phyloP scores from a whole-genome alignment of 30 jellyfish, hydroid and myxozoan species.

The Phacellophora camtschatica region DNA sequence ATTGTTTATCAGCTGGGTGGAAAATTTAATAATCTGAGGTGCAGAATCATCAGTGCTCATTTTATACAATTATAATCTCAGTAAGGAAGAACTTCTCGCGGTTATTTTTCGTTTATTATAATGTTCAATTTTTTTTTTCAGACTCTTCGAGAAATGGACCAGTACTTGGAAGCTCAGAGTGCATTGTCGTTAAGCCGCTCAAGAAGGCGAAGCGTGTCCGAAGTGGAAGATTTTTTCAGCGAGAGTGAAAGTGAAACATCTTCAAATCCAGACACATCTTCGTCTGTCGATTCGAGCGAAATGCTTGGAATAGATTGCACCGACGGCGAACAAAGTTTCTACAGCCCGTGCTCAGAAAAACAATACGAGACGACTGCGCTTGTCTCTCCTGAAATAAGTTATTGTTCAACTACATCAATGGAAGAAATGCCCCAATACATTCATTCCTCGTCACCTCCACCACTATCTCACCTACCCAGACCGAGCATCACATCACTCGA shows the following conservation, averaged over 20 bases:
- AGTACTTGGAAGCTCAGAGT: constrained; percentile 74
- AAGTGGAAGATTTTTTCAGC: constrained; percentile 90
- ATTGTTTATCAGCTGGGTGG: too few species aligned
- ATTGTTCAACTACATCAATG: constrained; percentile 25
- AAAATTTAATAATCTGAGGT: too few species aligned
- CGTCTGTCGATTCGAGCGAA: constrained; percentile 75
- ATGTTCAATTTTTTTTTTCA: constrained; percentile 24
- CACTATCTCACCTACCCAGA: constrained; percentile 54
- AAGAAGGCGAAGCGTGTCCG: constrained; percentile 77
- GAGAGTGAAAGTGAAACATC: constrained; percentile 96
- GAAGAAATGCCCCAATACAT: constrained; percentile 19
- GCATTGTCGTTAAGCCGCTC: constrained; percentile 46
- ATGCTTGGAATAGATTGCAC: constrained; percentile 20
- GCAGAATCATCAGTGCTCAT: too few species aligned
- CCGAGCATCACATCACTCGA: constrained; percentile 22
- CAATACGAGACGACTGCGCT: constrained; percentile 12
- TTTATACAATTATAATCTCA: too few species aligned
- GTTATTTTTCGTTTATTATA: neutral
- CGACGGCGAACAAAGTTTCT: constrained; percentile 54
- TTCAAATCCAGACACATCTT: constrained; percentile 79
- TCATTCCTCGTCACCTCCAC: constrained; percentile 71
- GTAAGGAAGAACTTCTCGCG: neutral
- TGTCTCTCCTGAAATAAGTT: constrained; percentile 21
- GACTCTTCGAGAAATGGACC: constrained; percentile 98
- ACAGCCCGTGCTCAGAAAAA: constrained; percentile 35